A percentile compares a stretch with the other conserved stretches of the same genome.
phyloP scores from a whole-genome alignment of 2,888 invertebrate genomes.

The Coecobrya sp. region DNA sequence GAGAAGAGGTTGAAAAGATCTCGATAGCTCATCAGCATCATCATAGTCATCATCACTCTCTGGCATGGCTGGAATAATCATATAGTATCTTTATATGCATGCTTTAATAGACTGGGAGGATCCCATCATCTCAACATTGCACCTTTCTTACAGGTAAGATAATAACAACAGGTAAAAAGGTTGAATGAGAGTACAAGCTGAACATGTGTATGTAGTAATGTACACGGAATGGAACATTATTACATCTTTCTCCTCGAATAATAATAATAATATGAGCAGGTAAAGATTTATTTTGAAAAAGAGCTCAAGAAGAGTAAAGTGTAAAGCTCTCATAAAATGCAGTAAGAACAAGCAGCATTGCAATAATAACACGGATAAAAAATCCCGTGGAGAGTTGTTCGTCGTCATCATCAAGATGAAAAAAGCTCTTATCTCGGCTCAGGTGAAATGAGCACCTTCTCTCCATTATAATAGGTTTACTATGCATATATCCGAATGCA shows the following conservation, averaged over 20 bases:
- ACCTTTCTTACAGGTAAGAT: conserved; percentile 47
- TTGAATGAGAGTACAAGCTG: background rate
- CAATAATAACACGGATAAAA: conserved; percentile 6
- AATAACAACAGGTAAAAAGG: background rate
- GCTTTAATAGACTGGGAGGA: conserved; percentile 36
- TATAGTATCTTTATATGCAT: background rate
- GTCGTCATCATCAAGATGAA: no score
- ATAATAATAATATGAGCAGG: background rate
- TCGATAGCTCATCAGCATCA: conserved; percentile 43
- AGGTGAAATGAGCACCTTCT: conserved; percentile 16
- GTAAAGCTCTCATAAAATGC: conserved; percentile 32
- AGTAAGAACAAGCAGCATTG: background rate
- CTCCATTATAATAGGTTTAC: background rate
- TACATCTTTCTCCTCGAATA: background rate
- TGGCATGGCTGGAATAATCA: conserved; percentile 24
- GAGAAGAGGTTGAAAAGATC: conserved; percentile 22
- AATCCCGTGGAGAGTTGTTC: conserved; percentile 23
- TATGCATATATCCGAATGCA: background rate
- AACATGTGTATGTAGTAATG: background rate
- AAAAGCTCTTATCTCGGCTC: conserved; percentile 1
- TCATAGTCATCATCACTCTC: background rate
- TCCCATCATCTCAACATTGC: conserved; percentile 12
- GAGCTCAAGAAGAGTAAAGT: conserved; percentile 46
- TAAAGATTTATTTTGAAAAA: conserved; percentile 26
- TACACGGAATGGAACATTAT: background rate